Evolutionary conservation across 2,888 invertebrate genomes (phyloP).

Genomic region (Aelia acuminata): DNA sequence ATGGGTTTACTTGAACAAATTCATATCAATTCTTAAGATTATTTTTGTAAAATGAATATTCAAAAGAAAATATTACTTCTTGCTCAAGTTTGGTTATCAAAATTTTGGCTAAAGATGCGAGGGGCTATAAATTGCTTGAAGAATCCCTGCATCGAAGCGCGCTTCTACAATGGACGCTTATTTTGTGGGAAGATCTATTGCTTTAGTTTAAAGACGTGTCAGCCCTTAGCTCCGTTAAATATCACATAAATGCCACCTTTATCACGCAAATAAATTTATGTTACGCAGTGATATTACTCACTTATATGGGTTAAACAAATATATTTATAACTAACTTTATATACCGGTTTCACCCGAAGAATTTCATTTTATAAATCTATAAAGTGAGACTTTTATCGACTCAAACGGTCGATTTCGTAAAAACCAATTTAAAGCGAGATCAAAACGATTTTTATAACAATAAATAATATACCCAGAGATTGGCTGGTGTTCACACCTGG

Average conservation of each 20-base stretch:
- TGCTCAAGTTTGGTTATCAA: not conserved
- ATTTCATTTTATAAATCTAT: too few relatives aligned
- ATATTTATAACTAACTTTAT: not conserved
- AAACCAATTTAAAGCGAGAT: too few relatives aligned
- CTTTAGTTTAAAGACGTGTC: not conserved
- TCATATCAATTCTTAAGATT: not conserved
- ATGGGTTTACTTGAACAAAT: too few relatives aligned
- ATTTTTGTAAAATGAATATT: not conserved
- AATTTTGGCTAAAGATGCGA: not conserved
- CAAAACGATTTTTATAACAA: too few relatives aligned
- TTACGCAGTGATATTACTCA: not conserved
- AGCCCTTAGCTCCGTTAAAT: not conserved
- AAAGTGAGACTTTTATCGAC: too few relatives aligned
- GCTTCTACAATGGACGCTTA: not conserved
- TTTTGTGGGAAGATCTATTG: not conserved
- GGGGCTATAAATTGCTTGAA: not conserved
- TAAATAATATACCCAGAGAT: too few relatives aligned
- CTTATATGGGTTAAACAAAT: too few relatives aligned
- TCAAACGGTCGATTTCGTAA: too few relatives aligned
- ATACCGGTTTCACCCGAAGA: too few relatives aligned
- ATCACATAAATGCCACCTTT: not conserved
- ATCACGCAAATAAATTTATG: not conserved
- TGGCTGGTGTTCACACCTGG: too few relatives aligned
- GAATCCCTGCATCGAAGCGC: not conserved
- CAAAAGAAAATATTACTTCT: not conserved